Evolutionary conservation across 2,888 invertebrate species (phyloP).

Genomic region (Athalia circularis): DNA sequence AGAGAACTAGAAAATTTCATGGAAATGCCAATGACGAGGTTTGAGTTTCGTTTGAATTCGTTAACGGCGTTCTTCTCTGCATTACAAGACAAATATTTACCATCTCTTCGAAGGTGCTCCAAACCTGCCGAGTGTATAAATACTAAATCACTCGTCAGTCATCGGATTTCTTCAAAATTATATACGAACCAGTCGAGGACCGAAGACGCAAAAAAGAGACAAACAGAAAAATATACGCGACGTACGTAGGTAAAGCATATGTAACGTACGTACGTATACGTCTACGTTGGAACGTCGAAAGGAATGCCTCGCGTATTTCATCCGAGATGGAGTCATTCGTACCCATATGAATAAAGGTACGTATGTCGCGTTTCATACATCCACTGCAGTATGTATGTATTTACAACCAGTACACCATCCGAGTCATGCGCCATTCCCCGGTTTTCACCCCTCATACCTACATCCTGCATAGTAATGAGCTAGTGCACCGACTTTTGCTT

Average conservation of each 20-base stretch:
- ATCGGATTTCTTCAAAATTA: constrained; percentile 33
- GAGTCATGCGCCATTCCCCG: constrained; percentile 25
- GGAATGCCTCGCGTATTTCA: constrained; percentile 39
- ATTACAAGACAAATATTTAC: constrained; percentile 16
- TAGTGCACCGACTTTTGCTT: constrained; percentile 38
- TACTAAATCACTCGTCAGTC: constrained; percentile 17
- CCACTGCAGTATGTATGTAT: not conserved
- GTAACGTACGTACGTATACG: too few relatives aligned
- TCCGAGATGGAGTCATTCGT: constrained; percentile 18
- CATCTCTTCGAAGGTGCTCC: not conserved
- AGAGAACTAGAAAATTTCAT: too few relatives aligned
- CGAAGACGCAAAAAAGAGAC: constrained; percentile 22
- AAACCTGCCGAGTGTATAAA: constrained; percentile 12
- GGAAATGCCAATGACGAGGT: not conserved
- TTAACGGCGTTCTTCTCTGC: not conserved
- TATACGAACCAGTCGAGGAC: constrained; percentile 21
- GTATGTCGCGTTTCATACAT: not conserved
- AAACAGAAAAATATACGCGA: not conserved
- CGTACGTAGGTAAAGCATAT: not conserved
- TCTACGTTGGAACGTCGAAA: constrained; percentile 28
- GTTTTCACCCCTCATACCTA: constrained; percentile 11
- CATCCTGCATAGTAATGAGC: constrained; percentile 44
- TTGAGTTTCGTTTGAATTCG: constrained; percentile 29
- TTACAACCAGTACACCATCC: constrained; percentile 28
- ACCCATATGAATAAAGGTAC: constrained; percentile 5